phyloP scores from a whole-genome alignment of 2,113 vertebrate species.

The Alligator mississippiensis region DNA sequence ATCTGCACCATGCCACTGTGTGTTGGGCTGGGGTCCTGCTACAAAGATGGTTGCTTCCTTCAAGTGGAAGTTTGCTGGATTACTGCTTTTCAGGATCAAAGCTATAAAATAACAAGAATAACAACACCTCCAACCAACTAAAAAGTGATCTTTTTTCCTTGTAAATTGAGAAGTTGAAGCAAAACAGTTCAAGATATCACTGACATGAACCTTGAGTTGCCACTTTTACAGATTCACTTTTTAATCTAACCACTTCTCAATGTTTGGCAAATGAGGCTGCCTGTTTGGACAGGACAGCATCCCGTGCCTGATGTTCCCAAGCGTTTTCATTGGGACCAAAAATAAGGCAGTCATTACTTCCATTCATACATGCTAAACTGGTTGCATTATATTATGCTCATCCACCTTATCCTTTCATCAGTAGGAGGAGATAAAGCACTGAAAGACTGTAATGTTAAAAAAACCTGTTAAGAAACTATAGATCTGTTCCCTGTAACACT shows the following conservation, averaged over 20 bases:
- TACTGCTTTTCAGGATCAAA: background rate
- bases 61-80: background rate
- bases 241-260: rapidly evolving
- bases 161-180: background rate
- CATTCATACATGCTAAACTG: background rate
- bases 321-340: rapidly evolving
- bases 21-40: no score
- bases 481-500: background rate
- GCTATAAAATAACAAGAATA: background rate
- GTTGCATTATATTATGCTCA: background rate
- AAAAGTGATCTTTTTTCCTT: background rate
- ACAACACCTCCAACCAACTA: background rate
- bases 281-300: rapidly evolving
- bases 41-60: no score
- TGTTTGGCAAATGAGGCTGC: background rate
- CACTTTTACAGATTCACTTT: background rate
- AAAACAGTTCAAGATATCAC: background rate
- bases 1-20: no score
- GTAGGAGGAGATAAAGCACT: background rate
- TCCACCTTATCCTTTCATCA: background rate
- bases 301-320: background rate
- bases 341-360: background rate
- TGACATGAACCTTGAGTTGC: background rate
- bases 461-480: background rate
- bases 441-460: background rate